phyloP scores from a whole-genome alignment of 2,888 invertebrate species.

The Ernsta delagoae region DNA sequence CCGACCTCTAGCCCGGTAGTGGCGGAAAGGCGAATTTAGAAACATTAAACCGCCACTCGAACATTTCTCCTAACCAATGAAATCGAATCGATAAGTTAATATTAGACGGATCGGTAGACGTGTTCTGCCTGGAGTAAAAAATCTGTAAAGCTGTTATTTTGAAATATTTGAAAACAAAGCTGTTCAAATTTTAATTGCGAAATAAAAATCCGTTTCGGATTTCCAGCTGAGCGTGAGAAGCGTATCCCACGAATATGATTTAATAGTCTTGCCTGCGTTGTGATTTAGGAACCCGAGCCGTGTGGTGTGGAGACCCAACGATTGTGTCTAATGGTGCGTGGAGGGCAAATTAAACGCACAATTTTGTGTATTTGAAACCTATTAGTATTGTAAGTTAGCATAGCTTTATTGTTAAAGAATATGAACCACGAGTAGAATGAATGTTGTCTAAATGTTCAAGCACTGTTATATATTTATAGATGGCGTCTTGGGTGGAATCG shows the following conservation, averaged over 20 bases:
- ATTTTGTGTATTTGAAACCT: slow-evolving; percentile 8
- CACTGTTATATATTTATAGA: background rate
- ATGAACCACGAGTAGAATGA: background rate
- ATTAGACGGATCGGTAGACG: background rate
- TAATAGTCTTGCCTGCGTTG: slow-evolving; percentile 15
- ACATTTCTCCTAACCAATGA: too few relatives aligned
- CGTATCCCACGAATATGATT: background rate
- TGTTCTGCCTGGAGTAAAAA: background rate
- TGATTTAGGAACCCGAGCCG: background rate
- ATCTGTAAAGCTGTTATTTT: background rate
- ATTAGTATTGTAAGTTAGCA: slow-evolving; percentile 1
- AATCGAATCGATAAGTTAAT: background rate
- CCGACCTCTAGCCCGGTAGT: slow-evolving; percentile 53
- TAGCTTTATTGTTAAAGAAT: background rate
- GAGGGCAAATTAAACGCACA: slow-evolving; percentile 8
- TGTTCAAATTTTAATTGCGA: background rate
- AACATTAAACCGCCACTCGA: slow-evolving; percentile 41
- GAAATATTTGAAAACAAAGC: background rate
- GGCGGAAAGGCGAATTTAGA: background rate
- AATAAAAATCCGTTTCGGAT: background rate
- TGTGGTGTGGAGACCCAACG: background rate
- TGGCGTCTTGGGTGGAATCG: background rate
- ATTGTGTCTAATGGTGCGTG: background rate
- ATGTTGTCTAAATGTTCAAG: slow-evolving; percentile 1
- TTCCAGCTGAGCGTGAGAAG: too few relatives aligned